Base-by-base conservation (phyloP, 2,888 invertebrate genomes). In the Lepidonotus clava region DNA sequence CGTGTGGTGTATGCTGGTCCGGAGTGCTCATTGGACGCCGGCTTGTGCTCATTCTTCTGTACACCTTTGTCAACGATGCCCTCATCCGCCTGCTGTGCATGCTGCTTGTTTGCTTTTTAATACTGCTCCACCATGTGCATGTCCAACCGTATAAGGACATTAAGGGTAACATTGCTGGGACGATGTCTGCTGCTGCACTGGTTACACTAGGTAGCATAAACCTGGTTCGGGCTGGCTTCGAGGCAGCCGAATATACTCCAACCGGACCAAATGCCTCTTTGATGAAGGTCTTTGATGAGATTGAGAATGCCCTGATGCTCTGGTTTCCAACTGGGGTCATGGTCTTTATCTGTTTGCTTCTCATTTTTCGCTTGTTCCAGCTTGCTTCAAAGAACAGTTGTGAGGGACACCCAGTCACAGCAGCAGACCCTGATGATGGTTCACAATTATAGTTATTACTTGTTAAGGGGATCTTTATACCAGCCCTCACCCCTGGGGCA, bases 151-250 rank as follows among this genome's bases (percentile, higher is more conserved):
- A 90, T 86, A 88, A 87, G 53, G 87, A 88, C 86, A 53, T 24
- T 6, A 83, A 71, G 6, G 90, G 89, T 24, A 90, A 90, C 86
- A 67, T 89, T 21, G 89, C 90, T 28, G 90, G 89, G 8, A 90
- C 90, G 11, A 80, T 83, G 14, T 89, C 89, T 38, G 90, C 90
- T 21, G 85, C 88, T 14, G 89, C 89, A 0, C 87, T 90, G 36
- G 89, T 90, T 46, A 87, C 88, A 0, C 85, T 90, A 38, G 89
- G 88, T 34, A 87, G 86, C 56, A 88, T 90, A 61, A 90, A 90
- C 80, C 87, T 90, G 32, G 89, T 90, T 14, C 85, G 90, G 6
- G 90, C 90, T 6, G 90, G 89, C 71, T 90, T 90, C 86, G 89
- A 89, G 61, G 89, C 88, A n/a, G 90, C 90, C 14, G 90, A 90